Base-by-base conservation (phyloP, 1,140 invertebrate species). In the Dinoponera quadriceps region DNA sequence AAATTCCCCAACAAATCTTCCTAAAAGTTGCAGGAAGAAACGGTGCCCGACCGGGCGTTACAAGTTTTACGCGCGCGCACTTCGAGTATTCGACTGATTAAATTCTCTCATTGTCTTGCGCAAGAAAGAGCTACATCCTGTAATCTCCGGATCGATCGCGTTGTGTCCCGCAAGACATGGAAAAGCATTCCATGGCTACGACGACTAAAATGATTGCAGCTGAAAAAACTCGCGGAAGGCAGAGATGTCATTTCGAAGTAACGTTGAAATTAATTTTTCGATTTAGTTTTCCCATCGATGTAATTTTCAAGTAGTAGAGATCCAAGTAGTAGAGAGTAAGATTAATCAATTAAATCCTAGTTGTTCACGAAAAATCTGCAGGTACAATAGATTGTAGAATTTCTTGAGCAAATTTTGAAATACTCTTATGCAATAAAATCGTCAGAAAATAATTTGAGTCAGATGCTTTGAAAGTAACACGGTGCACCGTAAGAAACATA, bases 21-120 rank as follows among this genome's bases (percentile, higher is more conserved):
- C 18, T 22, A 22, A 54, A 59, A 80, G 49, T 71, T 80, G 18
- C 13, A 55, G 33, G 54, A 80, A 77, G 54, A 25, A 71, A 57
- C 44, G 9, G 57, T 44, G 44, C n/a, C 55, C 29, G 22, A 69
- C 14, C 33, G 65, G 38, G 25, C 29, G 33, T 71, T 80, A 59
- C 65, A 59, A 69, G 51, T 33, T 71, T 80, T 80, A 80, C 25
- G 25, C 9, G 51, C 25, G 25, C 9, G 51, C 51, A 22, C 51
- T 71, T 78, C 48, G 74, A 69, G 33, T 78, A 69, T 57, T 80
- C 65, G 14, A 13, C 7, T 80, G 66, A 80, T 80, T 80, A 80
- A 80, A 80, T 80, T 80, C 33, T 69, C 20, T n/a, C 25, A 80
- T 80, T 80, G 51, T 80, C 33, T 80, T 18, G 25, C 57, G 22